Conservation (phyloP, 1,140 invertebrate species). For the Carposina sasakii region DNA sequence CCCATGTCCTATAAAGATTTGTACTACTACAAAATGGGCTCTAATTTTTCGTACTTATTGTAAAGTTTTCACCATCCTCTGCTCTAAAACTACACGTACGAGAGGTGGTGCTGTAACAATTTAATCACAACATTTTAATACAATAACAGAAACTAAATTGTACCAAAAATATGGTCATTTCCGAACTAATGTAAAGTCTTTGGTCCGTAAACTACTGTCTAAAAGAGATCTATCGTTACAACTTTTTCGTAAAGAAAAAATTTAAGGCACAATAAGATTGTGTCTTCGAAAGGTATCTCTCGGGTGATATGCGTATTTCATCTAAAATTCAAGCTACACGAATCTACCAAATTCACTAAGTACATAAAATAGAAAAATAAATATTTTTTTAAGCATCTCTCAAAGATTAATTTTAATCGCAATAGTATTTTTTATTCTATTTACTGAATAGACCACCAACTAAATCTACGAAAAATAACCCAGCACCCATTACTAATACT, state of each 20-base stretch:
- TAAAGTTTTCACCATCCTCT: constrained; percentile 33
- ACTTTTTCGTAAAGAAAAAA: constrained; percentile 27
- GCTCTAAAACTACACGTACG: constrained; percentile 38
- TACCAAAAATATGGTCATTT: constrained; percentile 61
- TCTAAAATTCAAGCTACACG: constrained; percentile 39
- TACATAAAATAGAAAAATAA: constrained; percentile 41
- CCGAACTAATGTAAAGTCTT: constrained; percentile 50
- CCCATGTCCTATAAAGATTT: constrained; percentile 34
- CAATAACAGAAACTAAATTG: constrained; percentile 54
- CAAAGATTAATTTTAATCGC: constrained; percentile 31
- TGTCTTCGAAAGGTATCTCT: constrained; percentile 44
- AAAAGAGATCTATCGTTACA: constrained; percentile 32
- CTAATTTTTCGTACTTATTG: constrained; percentile 29
- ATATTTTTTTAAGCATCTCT: constrained; percentile 38
- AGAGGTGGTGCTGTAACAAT: constrained; percentile 28
- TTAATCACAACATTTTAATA: constrained; percentile 34
- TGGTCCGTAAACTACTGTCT: constrained; percentile 60
- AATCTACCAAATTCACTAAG: constrained; percentile 37
- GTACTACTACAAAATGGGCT: constrained; percentile 59
- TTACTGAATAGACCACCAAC: constrained; percentile 41
- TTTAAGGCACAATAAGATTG: constrained; percentile 63
- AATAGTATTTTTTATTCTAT: constrained; percentile 35
- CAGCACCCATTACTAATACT: constrained; percentile 52
- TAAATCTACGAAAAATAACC: constrained; percentile 54
- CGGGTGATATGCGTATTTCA: constrained; percentile 49